Evolutionary conservation across 2,797 vertebrate species (phyloP).

Genomic region (Alauda arvensis): DNA sequence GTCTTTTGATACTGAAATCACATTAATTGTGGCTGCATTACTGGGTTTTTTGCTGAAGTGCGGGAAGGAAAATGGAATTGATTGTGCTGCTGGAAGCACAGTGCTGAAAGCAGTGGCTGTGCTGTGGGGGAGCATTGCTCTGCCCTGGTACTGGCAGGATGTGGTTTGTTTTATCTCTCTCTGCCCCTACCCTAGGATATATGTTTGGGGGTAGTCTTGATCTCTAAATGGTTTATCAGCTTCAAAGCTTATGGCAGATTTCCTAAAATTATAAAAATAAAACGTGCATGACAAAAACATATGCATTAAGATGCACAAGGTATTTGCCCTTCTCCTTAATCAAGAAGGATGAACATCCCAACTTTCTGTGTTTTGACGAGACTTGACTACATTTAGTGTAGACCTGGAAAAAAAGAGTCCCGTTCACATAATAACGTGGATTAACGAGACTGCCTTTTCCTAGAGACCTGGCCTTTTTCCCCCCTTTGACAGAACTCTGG

Average conservation of each 20-base stretch:
- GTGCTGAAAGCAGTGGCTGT: neutral
- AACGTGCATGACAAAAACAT: neutral
- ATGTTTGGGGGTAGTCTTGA: neutral
- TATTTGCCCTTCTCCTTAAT: neutral
- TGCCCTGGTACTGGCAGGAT: neutral
- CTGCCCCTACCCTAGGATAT: neutral
- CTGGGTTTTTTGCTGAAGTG: neutral
- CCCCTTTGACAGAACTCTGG: neutral
- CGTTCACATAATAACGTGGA: neutral
- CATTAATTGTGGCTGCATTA: neutral
- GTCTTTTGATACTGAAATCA: neutral
- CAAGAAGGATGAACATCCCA: neutral
- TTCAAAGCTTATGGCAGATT: neutral
- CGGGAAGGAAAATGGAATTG: neutral
- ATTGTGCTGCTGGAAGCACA: neutral
- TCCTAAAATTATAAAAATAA: neutral
- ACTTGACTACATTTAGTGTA: neutral
- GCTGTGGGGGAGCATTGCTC: neutral
- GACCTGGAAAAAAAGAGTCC: neutral
- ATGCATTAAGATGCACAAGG: neutral
- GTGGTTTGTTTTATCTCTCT: neutral
- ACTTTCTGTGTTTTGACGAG: neutral
- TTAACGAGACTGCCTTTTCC: neutral
- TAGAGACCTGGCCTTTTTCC: neutral
- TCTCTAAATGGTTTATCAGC: neutral